Percentiles rank a stretch among this genome's conserved stretches.
Evolutionary conservation across 2,797 vertebrate genomes (phyloP).

Genomic region (Acrossocheilus wenchowensis): DNA sequence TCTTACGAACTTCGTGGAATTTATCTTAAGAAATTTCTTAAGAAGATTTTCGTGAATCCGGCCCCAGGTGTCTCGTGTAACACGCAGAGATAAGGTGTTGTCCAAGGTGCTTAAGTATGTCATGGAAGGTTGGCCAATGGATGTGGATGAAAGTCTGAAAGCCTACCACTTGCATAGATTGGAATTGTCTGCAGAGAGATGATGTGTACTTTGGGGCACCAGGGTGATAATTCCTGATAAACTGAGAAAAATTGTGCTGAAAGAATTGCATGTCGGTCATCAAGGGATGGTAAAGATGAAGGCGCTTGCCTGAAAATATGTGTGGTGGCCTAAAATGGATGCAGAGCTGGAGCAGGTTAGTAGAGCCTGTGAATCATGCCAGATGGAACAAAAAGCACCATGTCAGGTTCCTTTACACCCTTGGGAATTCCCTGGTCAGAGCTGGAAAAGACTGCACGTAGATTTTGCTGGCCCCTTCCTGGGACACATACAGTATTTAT

Average conservation of each 20-base stretch:
- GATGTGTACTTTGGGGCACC: constrained; percentile 44
- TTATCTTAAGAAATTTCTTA: too few relatives aligned
- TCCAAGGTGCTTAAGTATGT: constrained; percentile 41
- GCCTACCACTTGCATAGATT: constrained; percentile 6
- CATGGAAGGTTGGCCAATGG: constrained; percentile 48
- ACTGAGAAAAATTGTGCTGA: constrained; percentile 36
- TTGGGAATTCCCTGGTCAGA: constrained; percentile 45
- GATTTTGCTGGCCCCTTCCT: constrained; percentile 46
- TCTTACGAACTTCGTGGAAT: too few relatives aligned
- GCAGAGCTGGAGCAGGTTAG: constrained; percentile 31
- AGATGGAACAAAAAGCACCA: constrained; percentile 27
- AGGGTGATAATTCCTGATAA: constrained; percentile 38
- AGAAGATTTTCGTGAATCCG: too few relatives aligned
- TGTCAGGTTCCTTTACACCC: constrained; percentile 6
- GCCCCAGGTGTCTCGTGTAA: constrained; percentile 12
- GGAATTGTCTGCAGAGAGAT: constrained; percentile 41
- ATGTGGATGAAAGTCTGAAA: constrained; percentile 18
- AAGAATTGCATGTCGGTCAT: constrained; percentile 37
- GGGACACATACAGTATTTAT: constrained; percentile 46
- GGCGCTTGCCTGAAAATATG: constrained; percentile 28
- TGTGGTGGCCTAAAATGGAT: constrained; percentile 50
- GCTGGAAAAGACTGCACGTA: constrained; percentile 49
- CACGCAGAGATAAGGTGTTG: constrained; percentile 12
- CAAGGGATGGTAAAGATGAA: constrained; percentile 45
- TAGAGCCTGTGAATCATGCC: constrained; percentile 45